Percentiles rank a stretch among this genome's conserved stretches.
Evolutionary conservation across 2,888 invertebrate species (phyloP).

Genomic region (Dasypolia templi): DNA sequence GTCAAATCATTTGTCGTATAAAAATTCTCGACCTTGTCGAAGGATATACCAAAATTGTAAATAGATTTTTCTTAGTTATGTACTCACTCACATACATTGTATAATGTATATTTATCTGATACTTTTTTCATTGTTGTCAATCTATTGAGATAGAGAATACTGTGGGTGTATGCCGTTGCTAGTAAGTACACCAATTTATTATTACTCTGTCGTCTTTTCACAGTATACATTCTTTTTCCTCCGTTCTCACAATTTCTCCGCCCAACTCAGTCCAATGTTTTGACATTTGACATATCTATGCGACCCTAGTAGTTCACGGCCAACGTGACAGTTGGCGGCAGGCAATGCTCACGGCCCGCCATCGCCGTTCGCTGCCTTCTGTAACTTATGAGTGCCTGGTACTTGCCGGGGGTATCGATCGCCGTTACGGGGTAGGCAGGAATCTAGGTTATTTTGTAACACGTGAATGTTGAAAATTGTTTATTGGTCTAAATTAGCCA

Average conservation of each 20-base stretch:
- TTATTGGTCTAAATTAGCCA: background rate
- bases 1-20: background rate
- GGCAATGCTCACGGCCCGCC: conserved; percentile 38
- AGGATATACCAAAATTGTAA: conserved; percentile 12
- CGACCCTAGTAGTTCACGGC: conserved; percentile 57
- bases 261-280: conserved; percentile 23
- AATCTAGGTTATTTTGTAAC: conserved; percentile 19
- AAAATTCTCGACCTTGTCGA: conserved; percentile 27
- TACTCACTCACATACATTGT: background rate
- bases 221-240: no score
- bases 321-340: conserved; percentile 53
- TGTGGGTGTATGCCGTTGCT: background rate
- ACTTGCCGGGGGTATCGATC: conserved; percentile 54
- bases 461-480: background rate
- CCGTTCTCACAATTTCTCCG: background rate
- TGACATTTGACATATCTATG: conserved; percentile 47
- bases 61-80: conserved; percentile 15
- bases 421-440: conserved; percentile 19
- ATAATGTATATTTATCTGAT: background rate
- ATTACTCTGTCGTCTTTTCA: background rate
- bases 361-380: conserved; percentile 20
- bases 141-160: background rate
- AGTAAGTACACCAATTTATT: background rate
- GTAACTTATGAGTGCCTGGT: conserved; percentile 53
- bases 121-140: background rate